Percentiles rank a stretch among this genome's conserved stretches.
These are phyloP conservation scores for Agrotis ipsilon DNA, from an alignment of 2,888 invertebrate genomes.

Conservation along the genomic window DNA sequence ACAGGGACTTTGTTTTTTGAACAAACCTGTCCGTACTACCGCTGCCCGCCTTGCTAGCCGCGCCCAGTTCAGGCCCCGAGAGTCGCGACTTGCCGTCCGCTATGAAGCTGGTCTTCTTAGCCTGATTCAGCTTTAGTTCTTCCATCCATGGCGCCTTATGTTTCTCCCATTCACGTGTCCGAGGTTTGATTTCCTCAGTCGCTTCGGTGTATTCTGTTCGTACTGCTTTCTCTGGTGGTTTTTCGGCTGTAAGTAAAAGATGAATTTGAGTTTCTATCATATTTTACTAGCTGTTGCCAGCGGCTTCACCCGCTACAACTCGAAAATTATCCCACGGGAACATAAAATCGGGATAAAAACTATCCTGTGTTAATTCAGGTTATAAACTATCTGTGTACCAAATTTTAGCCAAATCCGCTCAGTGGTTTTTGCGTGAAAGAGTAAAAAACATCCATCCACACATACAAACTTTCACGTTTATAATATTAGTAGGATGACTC, in stretches of 20 bases:
- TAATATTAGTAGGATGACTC: too few relatives aligned
- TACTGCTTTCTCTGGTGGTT: slow-evolving; percentile 74
- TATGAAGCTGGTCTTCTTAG: slow-evolving; percentile 91
- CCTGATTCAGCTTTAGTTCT: slow-evolving; percentile 95
- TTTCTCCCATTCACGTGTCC: slow-evolving; percentile 93
- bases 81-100: slow-evolving; percentile 78
- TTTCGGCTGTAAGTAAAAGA: slow-evolving; percentile 52
- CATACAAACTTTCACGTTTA: too few relatives aligned
- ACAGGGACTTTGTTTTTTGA: too few relatives aligned
- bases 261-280: neutral
- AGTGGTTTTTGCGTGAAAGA: too few relatives aligned
- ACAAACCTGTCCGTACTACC: slow-evolving; percentile 87
- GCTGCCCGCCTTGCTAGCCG: slow-evolving; percentile 70
- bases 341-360: too few relatives aligned
- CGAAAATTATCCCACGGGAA: too few relatives aligned
- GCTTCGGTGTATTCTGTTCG: slow-evolving; percentile 68
- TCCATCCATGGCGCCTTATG: slow-evolving; percentile 95
- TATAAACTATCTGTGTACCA: too few relatives aligned
- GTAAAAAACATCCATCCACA: too few relatives aligned
- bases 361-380: too few relatives aligned
- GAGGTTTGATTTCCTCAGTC: slow-evolving; percentile 91
- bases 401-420: too few relatives aligned
- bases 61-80: slow-evolving; percentile 69
- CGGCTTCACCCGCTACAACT: too few relatives aligned
- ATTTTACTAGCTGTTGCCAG: too few relatives aligned